Evolutionary conservation across 2,113 vertebrate species (phyloP), one percentile per base, ranked within the genome.

Genomic region (Lutjanus erythropterus): DNA sequence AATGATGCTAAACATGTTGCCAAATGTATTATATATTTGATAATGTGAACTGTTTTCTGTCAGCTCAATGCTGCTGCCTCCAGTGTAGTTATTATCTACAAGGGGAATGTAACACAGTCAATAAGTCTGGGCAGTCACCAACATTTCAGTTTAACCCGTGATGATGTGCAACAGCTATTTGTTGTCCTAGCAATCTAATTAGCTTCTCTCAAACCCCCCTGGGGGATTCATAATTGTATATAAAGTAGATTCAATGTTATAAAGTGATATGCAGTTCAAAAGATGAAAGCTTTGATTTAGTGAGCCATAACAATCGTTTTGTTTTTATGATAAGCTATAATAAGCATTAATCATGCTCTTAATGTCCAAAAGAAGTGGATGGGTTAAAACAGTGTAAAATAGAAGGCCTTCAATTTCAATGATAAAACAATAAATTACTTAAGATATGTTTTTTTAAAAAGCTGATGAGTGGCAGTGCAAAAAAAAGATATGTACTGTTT

Each of bases 341-440:
- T 44, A 50, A 49, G n/a, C 27, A 3, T 80, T 49, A 18, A n/a
- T 58, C 39, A 8, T 72, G 50, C 12, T 62, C 53, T 66, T 50
- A 73, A 35, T 68, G 21, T 21, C 19, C 18, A 67, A 29, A 52
- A 72, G 14, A 33, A 37, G 44, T 5, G 18, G 44, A 42, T 37
- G 44, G 25, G 64, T 80, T 77, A 75, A 82, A 76, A 81, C 25
- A 35, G 35, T 53, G 35, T 78, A 21, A 71, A 41, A 80, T n/a
- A 72, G 5, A 87, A 78, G 71, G 60, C 66, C 69, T 84, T 87
- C 25, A 52, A 83, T 82, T 83, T 53, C 29, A 76, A 78, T 0
- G 29, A 44, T 86, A 81, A 89, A 82, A 89, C 46, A 92, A 92
- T 91, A 93, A 90, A 89, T 92, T 91, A 89, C 5, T 76, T 55